Conservation (phyloP, 2,888 invertebrate genomes). For the Eilema griseolum region DNA sequence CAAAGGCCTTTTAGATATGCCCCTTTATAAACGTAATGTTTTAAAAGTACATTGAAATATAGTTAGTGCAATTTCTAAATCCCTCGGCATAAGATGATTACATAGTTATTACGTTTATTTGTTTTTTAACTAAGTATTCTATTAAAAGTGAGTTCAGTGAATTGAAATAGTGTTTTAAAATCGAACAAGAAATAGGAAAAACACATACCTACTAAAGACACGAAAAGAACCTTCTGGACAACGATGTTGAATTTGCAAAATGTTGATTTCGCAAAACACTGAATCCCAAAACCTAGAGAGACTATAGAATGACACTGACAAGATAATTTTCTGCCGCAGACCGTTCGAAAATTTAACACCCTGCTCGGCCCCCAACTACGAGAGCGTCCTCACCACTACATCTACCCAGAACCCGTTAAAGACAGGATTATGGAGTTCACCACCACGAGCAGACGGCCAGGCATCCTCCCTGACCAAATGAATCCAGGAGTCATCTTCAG, state of each 20-base stretch:
- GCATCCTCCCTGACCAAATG: constrained; percentile 80
- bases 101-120: background rate
- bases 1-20: too few relatives aligned
- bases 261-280: too few relatives aligned
- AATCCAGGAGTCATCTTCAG: constrained; percentile 82
- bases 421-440: constrained; percentile 76
- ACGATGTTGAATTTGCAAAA: too few relatives aligned
- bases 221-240: constrained; percentile 4
- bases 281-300: background rate
- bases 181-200: background rate
- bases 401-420: constrained; percentile 79
- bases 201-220: constrained; percentile 5
- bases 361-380: constrained; percentile 74
- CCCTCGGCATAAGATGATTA: background rate
- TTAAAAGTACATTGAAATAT: too few relatives aligned
- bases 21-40: too few relatives aligned
- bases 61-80: too few relatives aligned
- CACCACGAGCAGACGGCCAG: constrained; percentile 71
- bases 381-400: constrained; percentile 79
- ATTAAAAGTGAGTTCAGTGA: constrained; percentile 9
- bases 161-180: background rate
- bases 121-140: background rate
- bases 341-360: constrained; percentile 66
- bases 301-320: constrained; percentile 35
- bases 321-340: constrained; percentile 70